Conservation (phyloP, 1,140 invertebrate genomes). For the Chrysopa pallens region DNA sequence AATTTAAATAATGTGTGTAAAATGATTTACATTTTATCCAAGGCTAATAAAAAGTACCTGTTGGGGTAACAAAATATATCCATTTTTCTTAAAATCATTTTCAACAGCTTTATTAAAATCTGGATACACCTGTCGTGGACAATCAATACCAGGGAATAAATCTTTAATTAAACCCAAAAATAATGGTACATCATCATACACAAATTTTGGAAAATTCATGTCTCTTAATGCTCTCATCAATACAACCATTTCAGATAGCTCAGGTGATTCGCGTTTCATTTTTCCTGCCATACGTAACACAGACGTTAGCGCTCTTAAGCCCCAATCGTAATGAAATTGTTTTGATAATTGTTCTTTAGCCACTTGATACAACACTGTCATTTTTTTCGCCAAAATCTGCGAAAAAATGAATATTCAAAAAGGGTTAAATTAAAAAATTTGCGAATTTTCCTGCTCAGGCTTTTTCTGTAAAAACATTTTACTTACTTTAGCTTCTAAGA, state of each 20-base stretch:
- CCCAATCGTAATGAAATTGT: conserved; percentile 88
- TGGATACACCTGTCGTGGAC: conserved; percentile 64
- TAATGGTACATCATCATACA: conserved; percentile 75
- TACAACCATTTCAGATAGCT: conserved; percentile 65
- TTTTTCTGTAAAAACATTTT: not conserved
- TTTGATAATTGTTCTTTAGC: conserved; percentile 75
- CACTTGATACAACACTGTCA: conserved; percentile 75
- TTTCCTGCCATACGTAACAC: conserved; percentile 80
- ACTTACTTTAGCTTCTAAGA: conserved; percentile 57
- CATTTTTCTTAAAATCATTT: conserved; percentile 38
- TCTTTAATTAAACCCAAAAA: conserved; percentile 77
- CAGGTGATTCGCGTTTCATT: conserved; percentile 52
- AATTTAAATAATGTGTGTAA: not conserved
- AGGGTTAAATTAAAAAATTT: no score
- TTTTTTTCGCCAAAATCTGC: conserved; percentile 72
- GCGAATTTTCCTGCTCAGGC: not conserved
- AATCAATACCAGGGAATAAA: conserved; percentile 75
- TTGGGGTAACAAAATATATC: conserved; percentile 52
- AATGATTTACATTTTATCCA: not conserved
- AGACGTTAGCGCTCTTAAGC: conserved; percentile 71
- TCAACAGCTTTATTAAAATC: conserved; percentile 67
- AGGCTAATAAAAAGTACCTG: conserved; percentile 36
- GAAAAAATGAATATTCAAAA: conserved; percentile 2
- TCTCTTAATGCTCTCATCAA: conserved; percentile 77
- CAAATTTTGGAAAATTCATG: conserved; percentile 85